Base-by-base conservation (phyloP, 2,888 invertebrate species). In the Azorinus chamasolen region DNA sequence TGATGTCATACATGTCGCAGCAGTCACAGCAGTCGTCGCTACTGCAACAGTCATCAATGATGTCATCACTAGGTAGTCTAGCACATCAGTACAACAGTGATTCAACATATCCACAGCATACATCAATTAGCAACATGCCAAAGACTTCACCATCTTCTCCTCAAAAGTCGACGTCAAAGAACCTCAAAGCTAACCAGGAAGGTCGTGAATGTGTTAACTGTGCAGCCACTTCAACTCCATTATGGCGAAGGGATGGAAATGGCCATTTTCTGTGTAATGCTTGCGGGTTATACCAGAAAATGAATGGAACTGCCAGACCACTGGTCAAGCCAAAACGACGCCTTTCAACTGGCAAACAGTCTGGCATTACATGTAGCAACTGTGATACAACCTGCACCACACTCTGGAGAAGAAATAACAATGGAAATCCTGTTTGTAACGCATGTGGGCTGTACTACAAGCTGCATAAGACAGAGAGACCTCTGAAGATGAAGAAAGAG, bases 201-300 rank as follows among this genome's bases (percentile, higher is more conserved):
- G 98, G 98, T 1, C 95, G 99, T 76, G 98, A 98, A 94, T 98
- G 98, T 94, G 98, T 98, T 37, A 98, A 98, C 94, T 98, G 98
- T 93, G 98, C 98, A 76, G 98, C 98, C 74, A 97, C 97, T 91
- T 97, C 97, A 83, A 99, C 98, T 64, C 98, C 98, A 59, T 95
- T 99, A 84, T 98, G 98, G 98, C 95, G 98, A 78, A 95, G 98
- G 87, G 98, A 98, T 94, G 97, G 97, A 80, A 97, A 97, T 71
- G 98, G 98, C 27, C 98, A 98, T 94, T 98, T 98, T 94, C 95
- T 98, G 92, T 99, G 99, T 95, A 99, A 99, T 95, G 98, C 98
- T 73, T 99, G 98, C 94, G 98, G 99, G 79, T 96, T 98, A 70
- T 99, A 99, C 95, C 98, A 98, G 94, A 98, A 98, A 95, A 98